Evolutionary conservation across 92 coral and sea anemone species (phyloP).

Genomic region (Anthopleura xanthogrammica): DNA sequence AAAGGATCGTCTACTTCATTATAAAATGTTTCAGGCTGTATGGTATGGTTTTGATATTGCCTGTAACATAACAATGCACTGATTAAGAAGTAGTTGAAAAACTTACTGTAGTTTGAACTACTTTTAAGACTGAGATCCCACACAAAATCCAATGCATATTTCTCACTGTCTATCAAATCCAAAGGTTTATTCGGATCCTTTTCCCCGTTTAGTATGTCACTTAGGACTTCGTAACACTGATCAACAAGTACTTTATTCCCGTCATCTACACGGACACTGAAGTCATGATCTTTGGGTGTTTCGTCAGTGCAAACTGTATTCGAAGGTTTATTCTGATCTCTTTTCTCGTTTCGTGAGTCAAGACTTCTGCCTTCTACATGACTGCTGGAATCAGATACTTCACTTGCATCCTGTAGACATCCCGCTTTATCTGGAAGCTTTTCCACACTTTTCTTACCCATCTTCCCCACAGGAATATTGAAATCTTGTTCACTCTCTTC

Average conservation of each 20-base stretch:
- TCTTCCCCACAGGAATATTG: too few relatives aligned
- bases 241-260: neutral
- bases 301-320: too few relatives aligned
- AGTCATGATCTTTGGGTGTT: neutral
- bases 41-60: neutral
- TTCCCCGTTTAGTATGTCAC: neutral
- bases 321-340: neutral
- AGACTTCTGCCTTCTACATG: neutral
- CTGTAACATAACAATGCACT: neutral
- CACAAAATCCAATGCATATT: neutral
- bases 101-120: neutral
- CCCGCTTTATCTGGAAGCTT: too few relatives aligned
- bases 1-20: neutral
- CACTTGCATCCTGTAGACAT: too few relatives aligned
- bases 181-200: neutral
- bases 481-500: neutral
- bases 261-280: neutral
- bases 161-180: neutral
- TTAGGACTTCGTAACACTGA: constrained; percentile 2
- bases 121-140: neutral
- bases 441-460: too few relatives aligned
- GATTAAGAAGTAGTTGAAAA: neutral
- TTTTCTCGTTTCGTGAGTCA: neutral
- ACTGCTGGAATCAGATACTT: too few relatives aligned
- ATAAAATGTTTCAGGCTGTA: neutral